A percentile compares a stretch with the other conserved stretches of the same genome.
Conservation (phyloP, 1,140 invertebrate species). For the Daktulosphaira vitifoliae region DNA sequence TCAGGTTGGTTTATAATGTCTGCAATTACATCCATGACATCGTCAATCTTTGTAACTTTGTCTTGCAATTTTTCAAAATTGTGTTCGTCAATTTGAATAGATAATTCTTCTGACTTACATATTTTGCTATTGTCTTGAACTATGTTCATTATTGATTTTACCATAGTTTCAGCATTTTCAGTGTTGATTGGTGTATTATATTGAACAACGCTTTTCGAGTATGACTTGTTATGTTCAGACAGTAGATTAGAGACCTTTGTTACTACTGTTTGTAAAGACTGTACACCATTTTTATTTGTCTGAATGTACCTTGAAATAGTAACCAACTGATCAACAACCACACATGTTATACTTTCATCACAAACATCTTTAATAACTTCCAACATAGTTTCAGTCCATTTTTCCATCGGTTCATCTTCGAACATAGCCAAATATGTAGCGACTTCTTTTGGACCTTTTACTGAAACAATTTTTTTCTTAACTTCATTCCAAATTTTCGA, state of each 20-base stretch:
- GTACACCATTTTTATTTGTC: background rate
- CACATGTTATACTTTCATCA: slow-evolving; percentile 1
- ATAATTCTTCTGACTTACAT: background rate
- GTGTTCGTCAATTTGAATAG: too few relatives aligned
- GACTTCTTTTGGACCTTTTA: background rate
- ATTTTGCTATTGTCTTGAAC: slow-evolving; percentile 5
- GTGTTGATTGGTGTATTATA: background rate
- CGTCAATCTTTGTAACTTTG: too few relatives aligned
- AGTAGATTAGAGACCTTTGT: slow-evolving; percentile 3
- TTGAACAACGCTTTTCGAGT: background rate
- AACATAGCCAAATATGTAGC: background rate
- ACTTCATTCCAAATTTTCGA: background rate
- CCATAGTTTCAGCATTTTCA: background rate
- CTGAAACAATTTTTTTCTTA: background rate
- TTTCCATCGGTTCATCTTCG: too few relatives aligned
- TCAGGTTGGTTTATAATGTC: too few relatives aligned
- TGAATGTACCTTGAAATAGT: background rate
- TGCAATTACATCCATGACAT: too few relatives aligned
- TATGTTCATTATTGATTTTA: background rate
- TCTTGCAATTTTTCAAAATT: too few relatives aligned
- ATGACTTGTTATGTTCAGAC: background rate
- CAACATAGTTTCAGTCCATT: background rate
- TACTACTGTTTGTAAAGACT: background rate
- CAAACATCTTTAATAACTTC: background rate
- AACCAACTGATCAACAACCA: background rate